Evolutionary conservation across 2,888 invertebrate genomes (phyloP).

Genomic region (Matsumyia berberina): DNA sequence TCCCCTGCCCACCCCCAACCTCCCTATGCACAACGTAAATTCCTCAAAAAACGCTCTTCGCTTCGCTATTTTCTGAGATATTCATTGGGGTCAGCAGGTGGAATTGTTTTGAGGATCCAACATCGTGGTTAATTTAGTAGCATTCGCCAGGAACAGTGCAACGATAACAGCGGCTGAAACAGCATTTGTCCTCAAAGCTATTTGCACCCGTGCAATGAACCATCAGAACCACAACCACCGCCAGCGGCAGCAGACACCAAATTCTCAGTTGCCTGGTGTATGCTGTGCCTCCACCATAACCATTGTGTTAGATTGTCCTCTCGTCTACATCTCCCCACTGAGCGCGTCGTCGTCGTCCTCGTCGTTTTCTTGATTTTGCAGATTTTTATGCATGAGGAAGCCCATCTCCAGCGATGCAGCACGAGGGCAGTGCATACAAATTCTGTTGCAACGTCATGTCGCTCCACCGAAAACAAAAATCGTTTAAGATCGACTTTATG

Average conservation of each 20-base stretch:
- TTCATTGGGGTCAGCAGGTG: constrained; percentile 74
- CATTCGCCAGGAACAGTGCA: constrained; percentile 56
- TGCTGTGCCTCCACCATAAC: constrained; percentile 9
- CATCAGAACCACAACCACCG: constrained; percentile 4
- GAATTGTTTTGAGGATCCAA: constrained; percentile 64
- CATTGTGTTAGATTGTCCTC: constrained; percentile 52
- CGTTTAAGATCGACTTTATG: constrained; percentile 74
- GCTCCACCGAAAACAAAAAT: constrained; percentile 51
- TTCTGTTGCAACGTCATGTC: constrained; percentile 44
- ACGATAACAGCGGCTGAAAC: constrained; percentile 59
- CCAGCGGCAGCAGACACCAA: neutral
- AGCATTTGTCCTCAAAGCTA: constrained; percentile 68
- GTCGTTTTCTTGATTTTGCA: constrained; percentile 56
- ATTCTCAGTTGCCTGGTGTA: constrained; percentile 3
- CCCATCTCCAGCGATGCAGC: constrained; percentile 60
- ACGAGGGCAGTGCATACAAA: constrained; percentile 32
- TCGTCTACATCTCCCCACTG: constrained; percentile 4
- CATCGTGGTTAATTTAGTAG: constrained; percentile 73
- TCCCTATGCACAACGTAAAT: constrained; percentile 24
- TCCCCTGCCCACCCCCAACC: neutral
- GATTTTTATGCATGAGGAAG: constrained; percentile 71
- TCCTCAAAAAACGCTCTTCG: constrained; percentile 48
- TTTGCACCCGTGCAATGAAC: constrained; percentile 57
- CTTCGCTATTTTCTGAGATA: constrained; percentile 33
- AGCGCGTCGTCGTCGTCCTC: constrained; percentile 21